Evolutionary conservation across 2,113 vertebrate genomes (phyloP).

Genomic region (Phyllostomus hastatus): DNA sequence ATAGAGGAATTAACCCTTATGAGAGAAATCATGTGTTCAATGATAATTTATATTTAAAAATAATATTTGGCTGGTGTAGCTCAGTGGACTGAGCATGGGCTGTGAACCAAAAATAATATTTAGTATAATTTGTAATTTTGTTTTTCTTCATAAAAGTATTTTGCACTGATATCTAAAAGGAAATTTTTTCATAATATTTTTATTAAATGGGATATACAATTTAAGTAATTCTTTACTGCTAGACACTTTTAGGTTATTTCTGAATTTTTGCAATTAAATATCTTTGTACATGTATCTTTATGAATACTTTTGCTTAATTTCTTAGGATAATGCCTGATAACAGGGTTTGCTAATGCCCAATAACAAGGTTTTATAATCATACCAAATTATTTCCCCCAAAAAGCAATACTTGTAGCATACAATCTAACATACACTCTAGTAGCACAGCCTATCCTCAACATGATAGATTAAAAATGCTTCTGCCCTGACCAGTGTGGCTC

Average conservation of each 20-base stretch:
- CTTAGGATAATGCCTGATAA: constrained; percentile 5
- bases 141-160: constrained; percentile 22
- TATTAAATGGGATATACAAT: background rate
- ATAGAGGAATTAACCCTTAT: constrained; percentile 5
- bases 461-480: background rate
- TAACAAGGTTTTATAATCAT: background rate
- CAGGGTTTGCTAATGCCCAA: background rate
- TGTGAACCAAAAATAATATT: background rate
- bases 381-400: background rate
- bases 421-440: background rate
- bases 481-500: background rate
- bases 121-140: background rate
- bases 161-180: background rate
- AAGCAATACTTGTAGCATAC: background rate
- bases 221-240: constrained; percentile 34
- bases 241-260: background rate
- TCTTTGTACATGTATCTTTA: background rate
- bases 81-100: no score
- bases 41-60: constrained; percentile 24
- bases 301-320: constrained; percentile 38
- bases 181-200: background rate
- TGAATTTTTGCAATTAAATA: constrained; percentile 12
- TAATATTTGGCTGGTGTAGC: background rate
- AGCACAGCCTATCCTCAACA: background rate
- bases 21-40: background rate